phyloP scores from a whole-genome alignment of 2,797 vertebrate genomes.

The Pelobates cultripes region DNA sequence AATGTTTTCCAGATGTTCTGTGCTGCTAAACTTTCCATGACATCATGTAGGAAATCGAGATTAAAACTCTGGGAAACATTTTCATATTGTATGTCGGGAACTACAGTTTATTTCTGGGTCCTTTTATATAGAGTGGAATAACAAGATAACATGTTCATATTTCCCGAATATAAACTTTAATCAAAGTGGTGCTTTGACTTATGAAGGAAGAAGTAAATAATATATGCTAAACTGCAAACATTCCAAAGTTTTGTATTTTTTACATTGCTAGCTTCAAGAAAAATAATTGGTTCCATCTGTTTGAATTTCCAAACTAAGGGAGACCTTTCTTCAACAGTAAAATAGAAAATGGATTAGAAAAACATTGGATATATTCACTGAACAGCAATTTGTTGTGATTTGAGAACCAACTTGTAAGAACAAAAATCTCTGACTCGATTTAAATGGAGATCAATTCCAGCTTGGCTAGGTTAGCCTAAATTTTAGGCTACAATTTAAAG shows the following conservation, averaged over 20 bases:
- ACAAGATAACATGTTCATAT: not conserved
- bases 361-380: no score
- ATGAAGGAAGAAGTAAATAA: not conserved
- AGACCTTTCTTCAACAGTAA: no score
- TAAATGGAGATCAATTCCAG: no score
- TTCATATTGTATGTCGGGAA: not conserved
- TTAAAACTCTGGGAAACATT: conserved; percentile 2
- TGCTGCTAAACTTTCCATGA: conserved; percentile 11
- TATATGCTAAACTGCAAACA: not conserved
- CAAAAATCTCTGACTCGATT: no score
- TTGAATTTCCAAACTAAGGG: not conserved
- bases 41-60: conserved; percentile 29
- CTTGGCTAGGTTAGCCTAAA: no score
- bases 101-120: not conserved
- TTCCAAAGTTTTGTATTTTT: not conserved
- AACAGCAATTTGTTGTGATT: no score
- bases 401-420: no score
- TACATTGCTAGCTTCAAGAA: not conserved
- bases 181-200: not conserved
- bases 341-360: no score
- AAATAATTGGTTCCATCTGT: conserved; percentile 46
- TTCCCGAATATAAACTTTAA: not conserved
- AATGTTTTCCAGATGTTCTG: conserved; percentile 53
- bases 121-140: not conserved
- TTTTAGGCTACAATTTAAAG: no score